Evolutionary conservation across 2,888 invertebrate genomes (phyloP).

Genomic region (Vesta saturnalis): DNA sequence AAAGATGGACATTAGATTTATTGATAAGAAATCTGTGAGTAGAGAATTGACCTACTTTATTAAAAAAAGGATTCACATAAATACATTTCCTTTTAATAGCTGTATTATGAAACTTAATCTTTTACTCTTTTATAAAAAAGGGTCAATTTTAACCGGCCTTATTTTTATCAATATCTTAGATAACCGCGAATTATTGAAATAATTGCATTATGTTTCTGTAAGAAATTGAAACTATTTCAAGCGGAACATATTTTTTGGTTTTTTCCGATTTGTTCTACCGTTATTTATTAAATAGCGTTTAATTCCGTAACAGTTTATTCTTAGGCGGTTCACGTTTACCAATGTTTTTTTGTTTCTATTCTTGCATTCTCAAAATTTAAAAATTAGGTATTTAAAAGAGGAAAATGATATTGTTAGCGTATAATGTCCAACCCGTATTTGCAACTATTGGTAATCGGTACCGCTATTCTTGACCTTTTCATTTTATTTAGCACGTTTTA

Average conservation of each 20-base stretch:
- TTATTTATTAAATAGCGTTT: conserved; percentile 29
- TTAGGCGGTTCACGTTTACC: conserved; percentile 1
- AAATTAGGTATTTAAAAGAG: neutral
- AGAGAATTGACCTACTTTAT: too few relatives aligned
- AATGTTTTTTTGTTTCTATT: neutral
- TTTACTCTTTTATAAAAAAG: too few relatives aligned
- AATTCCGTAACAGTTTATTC: conserved; percentile 31
- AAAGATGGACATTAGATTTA: too few relatives aligned
- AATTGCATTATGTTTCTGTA: conserved; percentile 21
- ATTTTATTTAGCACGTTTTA: conserved; percentile 53
- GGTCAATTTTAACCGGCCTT: neutral
- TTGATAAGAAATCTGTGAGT: too few relatives aligned
- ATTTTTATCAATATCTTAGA: conserved; percentile 9
- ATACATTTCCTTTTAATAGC: too few relatives aligned
- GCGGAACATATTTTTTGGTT: conserved; percentile 27
- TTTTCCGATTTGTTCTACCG: conserved; percentile 25
- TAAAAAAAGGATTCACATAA: too few relatives aligned
- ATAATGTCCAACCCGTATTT: conserved; percentile 56
- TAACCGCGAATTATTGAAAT: conserved; percentile 24
- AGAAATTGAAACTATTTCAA: conserved; percentile 25
- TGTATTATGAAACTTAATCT: too few relatives aligned
- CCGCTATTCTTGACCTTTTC: conserved; percentile 53
- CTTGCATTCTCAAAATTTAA: neutral
- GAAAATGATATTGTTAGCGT: neutral
- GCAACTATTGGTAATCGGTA: conserved; percentile 46